These are phyloP conservation scores for Hypocryptadius cinnamomeus DNA, from an alignment of 2,113 vertebrate species.

Conservation along the genomic window DNA sequence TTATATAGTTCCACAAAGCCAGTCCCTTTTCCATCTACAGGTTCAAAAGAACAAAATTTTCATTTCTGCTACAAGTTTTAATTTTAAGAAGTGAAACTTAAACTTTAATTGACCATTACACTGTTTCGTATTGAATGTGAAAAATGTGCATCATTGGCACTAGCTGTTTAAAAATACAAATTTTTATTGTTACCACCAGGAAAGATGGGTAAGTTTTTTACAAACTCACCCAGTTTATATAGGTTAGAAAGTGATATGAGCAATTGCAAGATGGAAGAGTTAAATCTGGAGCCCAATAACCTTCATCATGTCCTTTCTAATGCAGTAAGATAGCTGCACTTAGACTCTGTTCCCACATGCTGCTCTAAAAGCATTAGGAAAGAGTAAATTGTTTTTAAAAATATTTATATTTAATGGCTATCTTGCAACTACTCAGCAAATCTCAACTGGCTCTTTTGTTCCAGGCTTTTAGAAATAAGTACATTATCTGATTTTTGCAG, in stretches of 20 bases:
- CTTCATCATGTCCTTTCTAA: slow-evolving; percentile 31
- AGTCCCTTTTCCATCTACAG: background rate
- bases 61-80: background rate
- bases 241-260: background rate
- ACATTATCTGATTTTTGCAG: slow-evolving; percentile 42
- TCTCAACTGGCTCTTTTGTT: slow-evolving; percentile 33
- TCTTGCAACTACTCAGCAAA: slow-evolving; percentile 52
- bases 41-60: background rate
- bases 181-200: background rate
- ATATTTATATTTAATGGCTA: slow-evolving; percentile 60
- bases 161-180: background rate
- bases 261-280: background rate
- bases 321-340: slow-evolving; percentile 11
- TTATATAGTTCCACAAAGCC: background rate
- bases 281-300: slow-evolving; percentile 3
- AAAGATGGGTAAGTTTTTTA: background rate
- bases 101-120: background rate
- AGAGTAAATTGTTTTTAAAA: slow-evolving; percentile 52
- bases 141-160: background rate
- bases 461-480: slow-evolving; percentile 54
- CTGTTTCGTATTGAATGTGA: background rate
- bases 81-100: background rate
- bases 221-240: background rate
- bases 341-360: background rate
- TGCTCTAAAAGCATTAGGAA: slow-evolving; percentile 57